Evolutionary conservation across 2,113 vertebrate genomes (phyloP).

Genomic region (Procavia capensis): DNA sequence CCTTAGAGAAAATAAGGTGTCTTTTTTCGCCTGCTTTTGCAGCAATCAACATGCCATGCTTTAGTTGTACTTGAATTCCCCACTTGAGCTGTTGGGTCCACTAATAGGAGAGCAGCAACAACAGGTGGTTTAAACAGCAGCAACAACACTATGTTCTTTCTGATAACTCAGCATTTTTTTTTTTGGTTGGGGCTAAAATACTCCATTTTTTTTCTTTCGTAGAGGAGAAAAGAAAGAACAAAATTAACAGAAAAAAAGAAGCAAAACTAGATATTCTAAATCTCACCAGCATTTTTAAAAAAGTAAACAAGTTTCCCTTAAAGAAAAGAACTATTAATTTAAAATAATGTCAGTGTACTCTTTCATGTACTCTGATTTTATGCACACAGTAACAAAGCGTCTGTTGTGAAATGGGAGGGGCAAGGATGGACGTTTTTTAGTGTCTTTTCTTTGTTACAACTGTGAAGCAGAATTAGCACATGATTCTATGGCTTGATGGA

Average conservation of each 20-base stretch:
- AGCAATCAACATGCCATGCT: rapidly evolving
- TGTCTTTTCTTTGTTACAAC: not conserved
- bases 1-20: not conserved
- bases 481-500: not conserved
- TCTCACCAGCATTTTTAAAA: constrained; percentile 12
- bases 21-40: not conserved
- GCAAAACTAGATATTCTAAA: not conserved
- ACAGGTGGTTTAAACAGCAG: constrained; percentile 30
- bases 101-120: not conserved
- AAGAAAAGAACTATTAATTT: not conserved
- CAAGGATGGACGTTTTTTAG: not conserved
- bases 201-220: constrained; percentile 28
- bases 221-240: not conserved
- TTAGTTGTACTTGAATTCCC: not conserved
- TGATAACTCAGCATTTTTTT: constrained; percentile 14
- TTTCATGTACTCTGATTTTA: not conserved
- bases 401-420: not conserved
- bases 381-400: too few species aligned
- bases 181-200: constrained; percentile 1
- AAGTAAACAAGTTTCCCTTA: not conserved
- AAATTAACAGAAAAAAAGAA: not conserved
- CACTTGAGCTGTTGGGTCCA: not conserved
- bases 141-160: constrained; percentile 18
- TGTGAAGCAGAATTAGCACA: not conserved
- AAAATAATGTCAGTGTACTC: not conserved